Evolutionary conservation across 2,888 invertebrate genomes (phyloP).

Genomic region (Heterodera filipjevi): DNA sequence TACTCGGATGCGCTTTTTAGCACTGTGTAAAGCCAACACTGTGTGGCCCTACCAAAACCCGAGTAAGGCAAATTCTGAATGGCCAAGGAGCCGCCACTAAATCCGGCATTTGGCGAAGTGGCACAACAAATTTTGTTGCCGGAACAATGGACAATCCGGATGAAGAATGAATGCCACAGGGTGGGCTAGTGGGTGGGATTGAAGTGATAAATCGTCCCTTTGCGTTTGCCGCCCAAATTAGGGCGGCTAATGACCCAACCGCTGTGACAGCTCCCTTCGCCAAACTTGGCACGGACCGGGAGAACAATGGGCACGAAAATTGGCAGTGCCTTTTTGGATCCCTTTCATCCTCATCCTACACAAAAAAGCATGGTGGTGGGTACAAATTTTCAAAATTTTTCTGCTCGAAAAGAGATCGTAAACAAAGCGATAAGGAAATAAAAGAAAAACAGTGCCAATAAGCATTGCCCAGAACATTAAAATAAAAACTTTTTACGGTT

Average conservation of each 20-base stretch:
- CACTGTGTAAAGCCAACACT: too few species aligned
- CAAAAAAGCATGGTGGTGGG: too few species aligned
- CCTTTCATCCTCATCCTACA: not conserved
- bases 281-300: not conserved
- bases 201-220: slow-evolving; percentile 8
- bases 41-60: too few species aligned
- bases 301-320: slow-evolving; percentile 10
- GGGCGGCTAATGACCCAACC: not conserved
- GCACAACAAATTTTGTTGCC: not conserved
- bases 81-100: too few species aligned
- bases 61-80: not conserved
- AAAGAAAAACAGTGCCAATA: not conserved
- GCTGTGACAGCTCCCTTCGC: not conserved
- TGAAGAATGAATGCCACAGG: not conserved
- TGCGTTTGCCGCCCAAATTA: slow-evolving; percentile 3
- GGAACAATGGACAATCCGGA: not conserved
- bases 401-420: not conserved
- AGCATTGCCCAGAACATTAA: not conserved
- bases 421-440: too few species aligned
- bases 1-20: too few species aligned
- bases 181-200: not conserved
- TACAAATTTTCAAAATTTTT: not conserved
- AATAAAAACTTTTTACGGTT: too few species aligned
- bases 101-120: too few species aligned
- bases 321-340: not conserved